Evolutionary conservation across 2,113 vertebrate species (phyloP), one percentile per base, ranked within the genome.

Genomic region (Epinephelus moara): DNA sequence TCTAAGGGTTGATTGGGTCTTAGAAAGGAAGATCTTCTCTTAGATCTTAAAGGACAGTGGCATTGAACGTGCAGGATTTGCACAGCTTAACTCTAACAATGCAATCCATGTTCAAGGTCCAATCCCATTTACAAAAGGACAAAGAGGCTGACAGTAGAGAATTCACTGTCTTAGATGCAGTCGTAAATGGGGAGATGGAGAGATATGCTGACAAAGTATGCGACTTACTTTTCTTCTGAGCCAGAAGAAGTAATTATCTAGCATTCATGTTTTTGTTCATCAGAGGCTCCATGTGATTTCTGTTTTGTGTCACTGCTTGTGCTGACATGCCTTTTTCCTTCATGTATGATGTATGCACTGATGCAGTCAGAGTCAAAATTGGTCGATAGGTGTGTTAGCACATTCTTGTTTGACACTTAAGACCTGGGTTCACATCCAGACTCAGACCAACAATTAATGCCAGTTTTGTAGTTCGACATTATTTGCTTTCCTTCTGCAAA

Each of bases 151-250:
- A 62, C 55, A n/a, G 59, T 49, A 52, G 59, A 64, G 30, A 64
- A 57, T 47, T 27, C 30, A 1, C 18, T 1, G 15, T 53, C 74
- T 53, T 18, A 19, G 56, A 56, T 52, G 45, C 45, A 14, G 15
- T 19, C 13, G 25, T 27, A 23, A 64, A 17, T 33, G 62, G 66
- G 33, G 21, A 68, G 50, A 63, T 47, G 23, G 37, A 60, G 45
- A 64, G 70, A 75, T 75, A 14, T 70, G 80, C 80, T 79, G 84
- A 81, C 68, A 77, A 40, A 61, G 60, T 18, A 6, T 27, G 61
- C 21, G 11, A 2, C n/a, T 57, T 59, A 2, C 8, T 57, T 70
- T 61, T 23, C 15, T 23, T 30, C 2, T 61, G 49, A 37, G 64
- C 21, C 17, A 5, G n/a, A n/a, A n/a, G n/a, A 15, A 23, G 53